Percentiles rank a stretch among this genome's conserved stretches.
Evolutionary conservation across 2,797 vertebrate species (phyloP).

Genomic region (Jordanella pulchra): DNA sequence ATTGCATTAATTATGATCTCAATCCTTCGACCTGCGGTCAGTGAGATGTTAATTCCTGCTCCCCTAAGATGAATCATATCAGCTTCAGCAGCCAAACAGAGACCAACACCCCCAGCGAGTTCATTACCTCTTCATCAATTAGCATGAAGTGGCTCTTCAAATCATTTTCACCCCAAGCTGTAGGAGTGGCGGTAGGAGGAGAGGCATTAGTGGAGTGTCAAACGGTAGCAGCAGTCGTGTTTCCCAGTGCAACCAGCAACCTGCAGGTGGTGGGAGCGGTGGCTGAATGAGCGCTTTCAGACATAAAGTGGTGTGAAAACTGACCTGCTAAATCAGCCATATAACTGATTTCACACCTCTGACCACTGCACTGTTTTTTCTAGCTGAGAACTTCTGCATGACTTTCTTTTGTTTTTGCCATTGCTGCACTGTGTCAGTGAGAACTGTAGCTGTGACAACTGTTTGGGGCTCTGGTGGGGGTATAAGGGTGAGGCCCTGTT

Average conservation of each 20-base stretch:
- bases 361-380: conserved; percentile 5
- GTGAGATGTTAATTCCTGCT: too few species aligned
- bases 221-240: background rate
- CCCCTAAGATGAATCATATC: background rate
- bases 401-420: background rate
- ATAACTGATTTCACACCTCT: conserved; percentile 35
- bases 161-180: conserved; percentile 3
- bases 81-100: background rate
- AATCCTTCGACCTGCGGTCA: background rate
- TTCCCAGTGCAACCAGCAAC: conserved; percentile 7
- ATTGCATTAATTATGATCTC: background rate
- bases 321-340: conserved; percentile 8
- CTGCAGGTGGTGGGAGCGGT: conserved; percentile 32
- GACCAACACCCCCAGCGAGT: background rate
- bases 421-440: too few species aligned
- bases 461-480: too few species aligned
- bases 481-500: too few species aligned
- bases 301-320: conserved; percentile 28
- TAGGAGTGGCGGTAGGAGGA: background rate
- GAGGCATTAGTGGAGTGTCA: background rate
- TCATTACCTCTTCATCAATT: background rate
- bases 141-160: background rate
- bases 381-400: conserved; percentile 39
- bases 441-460: too few species aligned
- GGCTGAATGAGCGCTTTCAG: conserved; percentile 7